Conservation (phyloP, 1,140 invertebrate genomes). For the Ladona fulva region DNA sequence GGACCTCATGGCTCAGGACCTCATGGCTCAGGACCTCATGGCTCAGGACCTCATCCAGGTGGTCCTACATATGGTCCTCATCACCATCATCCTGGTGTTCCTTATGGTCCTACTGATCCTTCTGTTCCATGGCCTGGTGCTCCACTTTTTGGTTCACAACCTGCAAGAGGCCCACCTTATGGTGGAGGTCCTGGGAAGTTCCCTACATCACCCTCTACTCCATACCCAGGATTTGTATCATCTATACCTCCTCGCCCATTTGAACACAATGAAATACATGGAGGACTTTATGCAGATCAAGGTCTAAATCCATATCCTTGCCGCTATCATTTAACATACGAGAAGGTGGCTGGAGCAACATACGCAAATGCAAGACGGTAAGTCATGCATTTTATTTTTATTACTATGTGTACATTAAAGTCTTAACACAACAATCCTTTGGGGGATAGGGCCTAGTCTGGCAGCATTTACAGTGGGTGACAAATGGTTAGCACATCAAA, state of each 20-base stretch:
- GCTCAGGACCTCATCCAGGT: background rate
- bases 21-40: background rate
- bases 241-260: conserved; percentile 1
- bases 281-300: conserved; percentile 25
- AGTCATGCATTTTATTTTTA: background rate
- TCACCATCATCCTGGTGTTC: background rate
- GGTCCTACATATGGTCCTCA: background rate
- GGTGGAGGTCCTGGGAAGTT: background rate
- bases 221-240: conserved; percentile 6
- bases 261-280: conserved; percentile 10
- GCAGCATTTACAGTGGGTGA: too few species aligned
- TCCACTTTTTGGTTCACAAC: background rate
- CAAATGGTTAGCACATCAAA: too few species aligned
- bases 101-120: background rate
- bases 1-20: conserved; percentile 12
- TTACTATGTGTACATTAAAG: too few species aligned
- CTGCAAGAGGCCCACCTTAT: background rate
- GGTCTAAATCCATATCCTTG: conserved; percentile 29
- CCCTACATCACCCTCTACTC: background rate
- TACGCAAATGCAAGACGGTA: conserved; percentile 30
- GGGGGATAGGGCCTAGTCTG: too few species aligned
- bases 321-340: conserved; percentile 33
- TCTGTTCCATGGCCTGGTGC: background rate
- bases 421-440: too few species aligned
- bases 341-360: conserved; percentile 37